Evolutionary conservation across 2,888 invertebrate species (phyloP), one percentile per base, ranked within the genome.

Genomic region (Tromatobia lineatoria): DNA sequence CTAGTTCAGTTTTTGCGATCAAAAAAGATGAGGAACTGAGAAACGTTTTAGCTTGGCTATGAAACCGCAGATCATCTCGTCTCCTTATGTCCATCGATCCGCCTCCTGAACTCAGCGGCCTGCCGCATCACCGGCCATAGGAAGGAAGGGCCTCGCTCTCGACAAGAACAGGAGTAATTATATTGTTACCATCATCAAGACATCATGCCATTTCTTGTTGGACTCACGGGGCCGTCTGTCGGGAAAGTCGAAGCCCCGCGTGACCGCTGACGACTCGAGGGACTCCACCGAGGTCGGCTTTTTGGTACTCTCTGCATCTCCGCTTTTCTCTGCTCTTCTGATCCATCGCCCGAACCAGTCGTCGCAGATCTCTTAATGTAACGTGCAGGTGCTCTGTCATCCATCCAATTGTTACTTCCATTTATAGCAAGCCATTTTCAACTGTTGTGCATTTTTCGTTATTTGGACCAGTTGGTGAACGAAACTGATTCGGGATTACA

Each of bases 171-270:
- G 78, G 82, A 85, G 85, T 88, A 88, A 88, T 88, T 88, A 88
- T 84, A 88, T 88, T 85, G 88, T 88, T 88, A 88, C 82, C 86
- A 82, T 85, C 86, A 87, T 88, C 84, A 87, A 88, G 87, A 87
- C 88, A 85, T 86, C 85, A 82, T 71, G 80, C 64, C 78, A 80
- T 70, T 85, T 83, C 71, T 79, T 74, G 73, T 67, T 38, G 73
- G 73, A 25, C 25, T 59, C 82, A 42, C 70, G 80, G 50, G 29
- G 74, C 50, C 67, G 73, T n/a, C 73, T 70, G 71, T 75, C 79
- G 50, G 38, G 77, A 70, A 80, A 80, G 77, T 67, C 64, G 38
- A 75, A 47, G 61, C 67, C 77, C 54, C 47, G 61, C 77, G 59
- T 70, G 47, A 71, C 20, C 47, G 34, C 66, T 15, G 57, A 77